Conservation (phyloP, 2,888 invertebrate genomes). For the Meloe dianella region DNA sequence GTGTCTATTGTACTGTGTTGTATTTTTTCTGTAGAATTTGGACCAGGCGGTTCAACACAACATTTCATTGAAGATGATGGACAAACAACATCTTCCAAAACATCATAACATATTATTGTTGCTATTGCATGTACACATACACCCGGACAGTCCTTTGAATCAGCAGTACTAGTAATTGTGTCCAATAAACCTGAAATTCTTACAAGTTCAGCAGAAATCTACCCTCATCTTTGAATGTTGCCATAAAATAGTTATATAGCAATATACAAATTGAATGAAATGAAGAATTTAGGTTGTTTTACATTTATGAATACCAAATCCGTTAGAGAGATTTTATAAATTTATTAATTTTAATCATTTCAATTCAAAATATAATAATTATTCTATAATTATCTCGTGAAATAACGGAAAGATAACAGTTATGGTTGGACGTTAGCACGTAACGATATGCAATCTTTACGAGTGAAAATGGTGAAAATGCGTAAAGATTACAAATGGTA, state of each 20-base stretch:
- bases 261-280: not conserved
- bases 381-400: constrained; percentile 22
- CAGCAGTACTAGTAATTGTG: constrained; percentile 83
- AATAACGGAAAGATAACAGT: constrained; percentile 30
- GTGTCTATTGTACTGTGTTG: constrained; percentile 46
- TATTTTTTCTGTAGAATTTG: constrained; percentile 59
- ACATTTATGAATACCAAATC: not conserved
- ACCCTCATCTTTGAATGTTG: too few relatives aligned
- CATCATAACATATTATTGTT: constrained; percentile 84
- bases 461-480: not conserved
- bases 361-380: constrained; percentile 25
- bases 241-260: not conserved
- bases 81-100: constrained; percentile 81
- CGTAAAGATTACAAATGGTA: not conserved
- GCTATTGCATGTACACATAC: constrained; percentile 87
- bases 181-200: constrained; percentile 74
- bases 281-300: too few relatives aligned
- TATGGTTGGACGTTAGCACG: constrained; percentile 15
- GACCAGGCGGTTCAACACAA: constrained; percentile 77
- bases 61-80: constrained; percentile 84
- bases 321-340: not conserved
- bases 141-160: constrained; percentile 87
- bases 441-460: constrained; percentile 6
- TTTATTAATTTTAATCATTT: constrained; percentile 4
- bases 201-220: not conserved